These are phyloP conservation scores for Drosophila neonasuta DNA, from an alignment of 2,888 invertebrate genomes.

Conservation along the genomic window DNA sequence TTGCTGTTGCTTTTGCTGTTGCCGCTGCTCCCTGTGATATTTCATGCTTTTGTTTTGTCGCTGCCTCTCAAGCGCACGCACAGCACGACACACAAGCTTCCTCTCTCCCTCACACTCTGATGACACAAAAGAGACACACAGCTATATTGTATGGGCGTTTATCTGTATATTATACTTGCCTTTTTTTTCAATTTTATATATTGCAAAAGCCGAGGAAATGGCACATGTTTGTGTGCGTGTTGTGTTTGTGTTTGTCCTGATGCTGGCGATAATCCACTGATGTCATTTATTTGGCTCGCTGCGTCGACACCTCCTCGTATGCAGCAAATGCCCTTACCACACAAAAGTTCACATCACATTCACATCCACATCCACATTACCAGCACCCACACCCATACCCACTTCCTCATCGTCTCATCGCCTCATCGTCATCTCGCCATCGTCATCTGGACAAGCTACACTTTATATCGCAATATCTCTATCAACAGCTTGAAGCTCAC, in stretches of 20 bases:
- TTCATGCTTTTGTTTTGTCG: constrained; percentile 68
- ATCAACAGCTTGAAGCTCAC: constrained; percentile 65
- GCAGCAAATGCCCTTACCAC: neutral
- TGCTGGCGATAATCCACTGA: constrained; percentile 74
- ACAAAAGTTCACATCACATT: constrained; percentile 9
- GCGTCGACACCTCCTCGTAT: constrained; percentile 42
- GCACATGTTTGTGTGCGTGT: constrained; percentile 51
- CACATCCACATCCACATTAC: neutral
- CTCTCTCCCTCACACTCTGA: constrained; percentile 2
- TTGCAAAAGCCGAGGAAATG: constrained; percentile 62
- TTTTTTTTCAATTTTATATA: constrained; percentile 61
- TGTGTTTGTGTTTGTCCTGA: constrained; percentile 45
- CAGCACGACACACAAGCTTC: constrained; percentile 11
- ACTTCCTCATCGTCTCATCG: neutral
- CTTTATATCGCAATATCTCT: constrained; percentile 57
- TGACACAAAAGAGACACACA: constrained; percentile 17
- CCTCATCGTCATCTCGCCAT: neutral
- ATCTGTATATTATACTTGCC: constrained; percentile 40
- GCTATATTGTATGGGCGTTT: constrained; percentile 31
- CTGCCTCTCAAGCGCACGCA: constrained; percentile 38
- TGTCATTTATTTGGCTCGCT: constrained; percentile 71
- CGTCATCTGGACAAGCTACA: constrained; percentile 30
- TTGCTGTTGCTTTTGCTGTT: constrained; percentile 17
- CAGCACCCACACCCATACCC: too few species aligned
- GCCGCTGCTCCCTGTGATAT: constrained; percentile 51